A percentile compares a stretch with the other conserved stretches of the same genome.
Evolutionary conservation across 2,113 vertebrate genomes (phyloP).

Genomic region (Phrynocephalus versicolor): DNA sequence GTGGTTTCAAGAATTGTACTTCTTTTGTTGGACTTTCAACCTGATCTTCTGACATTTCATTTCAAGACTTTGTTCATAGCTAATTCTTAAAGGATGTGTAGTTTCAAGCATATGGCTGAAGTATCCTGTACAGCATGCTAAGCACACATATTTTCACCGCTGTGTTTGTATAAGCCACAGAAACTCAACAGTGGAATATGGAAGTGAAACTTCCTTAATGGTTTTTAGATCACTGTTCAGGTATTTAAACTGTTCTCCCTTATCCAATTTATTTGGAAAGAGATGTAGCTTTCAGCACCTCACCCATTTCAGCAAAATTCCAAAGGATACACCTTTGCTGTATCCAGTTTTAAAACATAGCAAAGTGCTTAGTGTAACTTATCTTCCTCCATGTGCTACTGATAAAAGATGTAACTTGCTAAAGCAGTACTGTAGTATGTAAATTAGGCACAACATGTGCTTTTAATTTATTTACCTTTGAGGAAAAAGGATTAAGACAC

Average conservation of each 20-base stretch:
- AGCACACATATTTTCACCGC: background rate
- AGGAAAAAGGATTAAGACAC: background rate
- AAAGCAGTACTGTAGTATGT: background rate
- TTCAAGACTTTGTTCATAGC: background rate
- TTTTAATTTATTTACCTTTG: background rate
- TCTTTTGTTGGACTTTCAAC: background rate
- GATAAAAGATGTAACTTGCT: background rate
- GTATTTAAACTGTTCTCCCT: background rate
- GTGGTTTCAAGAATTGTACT: background rate
- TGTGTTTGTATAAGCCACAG: background rate
- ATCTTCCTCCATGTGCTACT: background rate
- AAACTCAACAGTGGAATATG: slow-evolving; percentile 1
- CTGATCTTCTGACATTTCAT: slow-evolving; percentile 4
- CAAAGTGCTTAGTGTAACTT: background rate
- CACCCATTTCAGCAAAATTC: background rate
- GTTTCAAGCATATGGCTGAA: background rate
- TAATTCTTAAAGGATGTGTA: background rate
- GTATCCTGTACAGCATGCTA: background rate
- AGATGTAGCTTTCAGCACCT: background rate
- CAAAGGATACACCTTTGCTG: background rate
- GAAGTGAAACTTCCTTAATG: slow-evolving; percentile 2
- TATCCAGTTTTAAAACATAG: background rate
- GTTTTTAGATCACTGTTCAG: background rate
- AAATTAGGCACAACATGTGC: background rate
- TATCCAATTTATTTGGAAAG: background rate